phyloP scores from a whole-genome alignment of 2,888 invertebrate genomes.

The Petrolisthes cinctipes region DNA sequence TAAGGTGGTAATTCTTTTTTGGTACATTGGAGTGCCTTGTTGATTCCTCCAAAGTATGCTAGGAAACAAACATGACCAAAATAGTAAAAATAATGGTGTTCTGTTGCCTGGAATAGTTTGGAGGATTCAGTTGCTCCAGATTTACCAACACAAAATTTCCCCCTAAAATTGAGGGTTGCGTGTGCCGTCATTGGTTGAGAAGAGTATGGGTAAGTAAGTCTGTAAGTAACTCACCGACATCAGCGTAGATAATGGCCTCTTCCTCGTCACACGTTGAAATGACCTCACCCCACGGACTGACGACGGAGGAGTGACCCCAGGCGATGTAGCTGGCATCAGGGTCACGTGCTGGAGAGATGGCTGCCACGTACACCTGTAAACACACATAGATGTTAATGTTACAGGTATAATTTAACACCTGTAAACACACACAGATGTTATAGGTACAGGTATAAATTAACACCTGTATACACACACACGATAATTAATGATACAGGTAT shows the following conservation, averaged over 20 bases:
- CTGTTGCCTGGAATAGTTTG: too few species aligned
- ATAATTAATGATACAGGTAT: not conserved
- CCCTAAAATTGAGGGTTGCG: too few species aligned
- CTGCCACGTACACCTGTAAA: conserved; percentile 80
- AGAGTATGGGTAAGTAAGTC: too few species aligned
- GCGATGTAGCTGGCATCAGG: conserved; percentile 81
- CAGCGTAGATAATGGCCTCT: conserved; percentile 80
- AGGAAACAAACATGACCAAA: not conserved
- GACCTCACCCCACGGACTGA: conserved; percentile 87
- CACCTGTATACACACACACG: not conserved
- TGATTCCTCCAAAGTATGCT: too few species aligned
- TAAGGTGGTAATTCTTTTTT: too few species aligned
- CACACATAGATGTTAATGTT: not conserved
- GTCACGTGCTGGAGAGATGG: conserved; percentile 86
- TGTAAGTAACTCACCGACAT: conserved; percentile 79
- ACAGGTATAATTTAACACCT: not conserved
- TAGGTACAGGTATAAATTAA: not conserved
- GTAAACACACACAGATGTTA: not conserved
- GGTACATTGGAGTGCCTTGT: too few species aligned
- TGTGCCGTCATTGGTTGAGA: too few species aligned
- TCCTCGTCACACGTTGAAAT: conserved; percentile 78
- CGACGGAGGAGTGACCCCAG: conserved; percentile 88
- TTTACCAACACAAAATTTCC: too few species aligned
- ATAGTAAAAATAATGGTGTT: too few species aligned
- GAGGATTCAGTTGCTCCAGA: too few species aligned